These are phyloP conservation scores for Archivesica marissinica DNA, from an alignment of 1,140 invertebrate genomes.

Conservation along the genomic window DNA sequence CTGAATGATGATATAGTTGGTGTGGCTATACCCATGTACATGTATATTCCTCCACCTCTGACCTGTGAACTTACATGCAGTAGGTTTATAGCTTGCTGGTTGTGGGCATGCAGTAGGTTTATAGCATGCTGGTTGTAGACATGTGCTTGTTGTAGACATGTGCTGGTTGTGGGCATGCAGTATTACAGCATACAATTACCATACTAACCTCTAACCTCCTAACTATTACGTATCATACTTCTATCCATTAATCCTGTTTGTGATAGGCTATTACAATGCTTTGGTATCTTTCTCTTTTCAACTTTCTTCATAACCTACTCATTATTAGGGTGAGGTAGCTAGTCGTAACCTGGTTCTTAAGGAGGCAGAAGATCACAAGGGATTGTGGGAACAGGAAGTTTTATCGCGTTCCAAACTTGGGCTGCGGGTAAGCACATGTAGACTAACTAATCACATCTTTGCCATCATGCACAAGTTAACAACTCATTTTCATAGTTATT, in stretches of 20 bases:
- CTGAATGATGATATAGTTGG: too few relatives aligned
- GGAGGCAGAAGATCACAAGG: conserved; percentile 80
- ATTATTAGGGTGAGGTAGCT: conserved; percentile 76
- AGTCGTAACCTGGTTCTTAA: conserved; percentile 70
- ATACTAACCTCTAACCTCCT: background rate
- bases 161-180: too few relatives aligned
- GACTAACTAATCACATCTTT: background rate
- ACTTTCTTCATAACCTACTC: conserved; percentile 36
- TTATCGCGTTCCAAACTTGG: conserved; percentile 81
- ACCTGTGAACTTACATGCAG: too few relatives aligned
- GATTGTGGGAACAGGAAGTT: conserved; percentile 80
- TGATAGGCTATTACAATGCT: background rate
- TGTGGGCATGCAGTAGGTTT: too few relatives aligned
- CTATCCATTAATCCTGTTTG: conserved; percentile 9
- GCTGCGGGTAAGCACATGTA: conserved; percentile 77
- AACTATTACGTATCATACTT: background rate
- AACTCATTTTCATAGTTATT: too few relatives aligned
- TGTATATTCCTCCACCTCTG: too few relatives aligned
- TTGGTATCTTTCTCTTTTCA: background rate
- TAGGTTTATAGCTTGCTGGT: too few relatives aligned
- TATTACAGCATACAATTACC: too few relatives aligned
- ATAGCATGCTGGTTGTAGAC: too few relatives aligned
- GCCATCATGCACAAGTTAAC: background rate
- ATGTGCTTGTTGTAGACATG: too few relatives aligned
- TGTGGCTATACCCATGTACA: background rate